These are phyloP conservation scores for Lutra lutra DNA, from an alignment of 2,797 vertebrate genomes.

Conservation along the genomic window DNA sequence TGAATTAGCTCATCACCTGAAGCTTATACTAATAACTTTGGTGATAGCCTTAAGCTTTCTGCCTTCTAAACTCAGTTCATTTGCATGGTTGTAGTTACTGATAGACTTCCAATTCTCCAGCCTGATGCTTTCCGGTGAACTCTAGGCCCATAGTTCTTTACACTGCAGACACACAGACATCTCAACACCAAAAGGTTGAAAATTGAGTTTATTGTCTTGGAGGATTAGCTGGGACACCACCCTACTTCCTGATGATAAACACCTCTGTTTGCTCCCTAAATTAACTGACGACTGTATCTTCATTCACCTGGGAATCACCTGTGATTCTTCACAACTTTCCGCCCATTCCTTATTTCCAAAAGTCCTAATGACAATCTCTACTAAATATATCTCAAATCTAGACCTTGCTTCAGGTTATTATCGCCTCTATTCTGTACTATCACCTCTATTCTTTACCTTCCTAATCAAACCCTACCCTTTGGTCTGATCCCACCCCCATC, in stretches of 20 bases:
- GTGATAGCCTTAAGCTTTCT: constrained; percentile 43
- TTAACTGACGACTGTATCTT: background rate
- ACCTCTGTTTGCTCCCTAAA: background rate
- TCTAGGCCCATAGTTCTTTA: background rate
- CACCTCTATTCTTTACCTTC: background rate
- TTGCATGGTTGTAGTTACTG: constrained; percentile 41
- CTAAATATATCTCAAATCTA: background rate
- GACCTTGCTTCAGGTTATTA: background rate
- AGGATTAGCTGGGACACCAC: background rate
- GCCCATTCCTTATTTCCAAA: background rate
- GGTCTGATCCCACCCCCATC: background rate
- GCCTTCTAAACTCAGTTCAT: background rate
- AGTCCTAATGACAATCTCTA: background rate
- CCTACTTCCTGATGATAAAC: background rate
- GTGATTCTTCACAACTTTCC: background rate
- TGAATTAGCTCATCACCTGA: constrained; percentile 67
- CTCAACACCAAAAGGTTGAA: background rate
- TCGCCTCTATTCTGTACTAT: background rate
- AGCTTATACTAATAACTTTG: constrained; percentile 55
- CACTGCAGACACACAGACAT: background rate
- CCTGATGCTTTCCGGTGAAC: background rate
- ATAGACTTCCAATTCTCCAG: background rate
- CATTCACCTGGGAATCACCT: background rate
- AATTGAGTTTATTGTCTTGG: background rate
- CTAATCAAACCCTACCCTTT: background rate